These are phyloP conservation scores for Zophobas atratus DNA, from an alignment of 1,140 invertebrate genomes.

Conservation along the genomic window DNA sequence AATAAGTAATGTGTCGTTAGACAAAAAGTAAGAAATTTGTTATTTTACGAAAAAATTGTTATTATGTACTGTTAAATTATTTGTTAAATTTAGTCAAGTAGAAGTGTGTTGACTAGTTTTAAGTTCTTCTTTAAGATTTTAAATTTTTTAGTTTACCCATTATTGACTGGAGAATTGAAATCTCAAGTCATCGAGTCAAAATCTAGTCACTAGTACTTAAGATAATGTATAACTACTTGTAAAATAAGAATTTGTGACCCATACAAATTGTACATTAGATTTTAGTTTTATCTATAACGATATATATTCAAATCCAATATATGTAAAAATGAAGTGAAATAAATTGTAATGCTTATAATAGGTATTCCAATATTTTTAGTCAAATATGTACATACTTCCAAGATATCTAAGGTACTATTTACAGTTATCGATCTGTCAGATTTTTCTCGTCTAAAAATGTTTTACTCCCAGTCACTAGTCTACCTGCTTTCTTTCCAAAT, in stretches of 20 bases:
- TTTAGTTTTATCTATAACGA: slow-evolving; percentile 32
- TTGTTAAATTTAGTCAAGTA: background rate
- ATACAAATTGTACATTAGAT: slow-evolving; percentile 42
- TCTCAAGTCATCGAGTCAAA: slow-evolving; percentile 28
- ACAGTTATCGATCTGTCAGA: too few species aligned
- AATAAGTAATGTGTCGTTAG: slow-evolving; percentile 22
- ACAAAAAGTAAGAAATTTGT: background rate
- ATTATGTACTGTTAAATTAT: slow-evolving; percentile 34
- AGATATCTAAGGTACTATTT: too few species aligned
- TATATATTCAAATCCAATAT: slow-evolving; percentile 11
- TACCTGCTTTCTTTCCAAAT: too few species aligned
- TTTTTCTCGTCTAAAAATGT: too few species aligned
- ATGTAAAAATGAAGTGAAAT: slow-evolving; percentile 12
- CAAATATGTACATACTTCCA: slow-evolving; percentile 4
- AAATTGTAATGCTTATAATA: slow-evolving; percentile 38
- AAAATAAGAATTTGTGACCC: slow-evolving; percentile 29
- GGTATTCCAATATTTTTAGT: background rate
- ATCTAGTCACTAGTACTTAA: slow-evolving; percentile 43
- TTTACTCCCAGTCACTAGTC: too few species aligned
- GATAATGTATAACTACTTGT: slow-evolving; percentile 27
- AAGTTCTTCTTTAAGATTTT: slow-evolving; percentile 18
- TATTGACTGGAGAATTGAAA: background rate
- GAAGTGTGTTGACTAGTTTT: slow-evolving; percentile 33
- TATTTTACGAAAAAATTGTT: slow-evolving; percentile 16
- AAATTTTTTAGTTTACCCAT: background rate